Base-by-base conservation (phyloP, 2,888 invertebrate genomes). In the Sericinus montela region DNA sequence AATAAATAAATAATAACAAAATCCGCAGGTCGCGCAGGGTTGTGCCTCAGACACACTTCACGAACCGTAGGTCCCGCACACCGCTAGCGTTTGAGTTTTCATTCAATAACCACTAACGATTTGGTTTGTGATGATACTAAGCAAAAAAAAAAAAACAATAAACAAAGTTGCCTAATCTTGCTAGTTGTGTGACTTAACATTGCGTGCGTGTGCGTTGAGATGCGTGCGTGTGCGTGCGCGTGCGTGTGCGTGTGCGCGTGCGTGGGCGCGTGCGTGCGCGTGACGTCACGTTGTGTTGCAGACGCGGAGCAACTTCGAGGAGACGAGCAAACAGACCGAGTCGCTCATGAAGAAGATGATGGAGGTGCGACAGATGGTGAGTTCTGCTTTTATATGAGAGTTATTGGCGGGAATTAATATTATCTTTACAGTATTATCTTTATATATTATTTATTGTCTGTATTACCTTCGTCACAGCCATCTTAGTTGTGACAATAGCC, bases 341-440 rank as follows among this genome's bases (percentile, higher is more conserved):
- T 93, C 93, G 72, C 92, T 98, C 76, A 98, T 97, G 94, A 95
- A 96, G 88, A 98, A 97, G 91, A 98, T 98, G 95, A 94, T 98
- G 91, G 97, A 98, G 90, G 94, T 95, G 77, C 90, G 96, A 61
- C 95, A 96, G 77, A 94, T 94, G 91, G 95, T 95, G 90, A 87
- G 89, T 37, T 7, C 8, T n/a, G n/a, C n/a, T n/a, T n/a, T n/a
- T n/a, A n/a, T n/a, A n/a, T n/a, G n/a, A n/a, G n/a, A n/a, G n/a
- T n/a, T n/a, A n/a, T n/a, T n/a, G n/a, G n/a, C n/a, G n/a, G n/a
- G n/a, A n/a, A n/a, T n/a, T n/a, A n/a, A n/a, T n/a, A n/a, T n/a
- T n/a, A n/a, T n/a, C n/a, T n/a, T n/a, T n/a, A n/a, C n/a, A n/a
- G n/a, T n/a, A n/a, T n/a, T n/a, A n/a, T n/a, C n/a, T n/a, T n/a